Evolutionary conservation across 2,888 invertebrate species (phyloP), one percentile per base, ranked within the genome.

Genomic region (Drosophila rellima): DNA sequence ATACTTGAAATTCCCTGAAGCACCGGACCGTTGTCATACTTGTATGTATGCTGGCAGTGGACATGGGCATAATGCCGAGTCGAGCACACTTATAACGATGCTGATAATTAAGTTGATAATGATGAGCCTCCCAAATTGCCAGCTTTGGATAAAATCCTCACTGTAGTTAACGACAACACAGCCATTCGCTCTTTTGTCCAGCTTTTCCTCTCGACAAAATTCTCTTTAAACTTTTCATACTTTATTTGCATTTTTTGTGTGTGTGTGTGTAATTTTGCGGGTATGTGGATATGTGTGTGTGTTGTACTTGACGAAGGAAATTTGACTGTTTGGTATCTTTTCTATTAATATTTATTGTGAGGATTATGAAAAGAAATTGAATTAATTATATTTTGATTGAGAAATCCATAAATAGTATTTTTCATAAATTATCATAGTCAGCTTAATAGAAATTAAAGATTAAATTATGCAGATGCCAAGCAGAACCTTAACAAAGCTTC

Each of bases 91-190:
- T 56, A 57, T 47, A 66, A 65, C 45, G 59, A 51, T 51, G 63
- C 59, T 37, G 54, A 73, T 69, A 61, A 74, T 74, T 55, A 67
- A 52, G 71, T 47, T 64, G 48, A 72, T 71, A 50, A 67, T 72
- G 57, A 70, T 56, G 45, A 42, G 52, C 50, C 47, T 51, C 10
- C 26, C 45, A 45, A 59, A 52, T 63, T 70, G 48, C 55, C 44
- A 18, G 56, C 18, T 47, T 48, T 51, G 29, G 44, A 56, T 55
- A 33, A 4, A 50, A 15, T 48, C 31, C 39, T 42, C 0, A 2
- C 3, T 42, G 17, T 26, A 45, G 17, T 35, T 37, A 33, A 47
- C 29, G 13, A 35, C 47, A 47, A 23, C 29, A 37, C 31, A 23
- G 2, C 8, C 23, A 33, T 15, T 23, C 20, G 40, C 31, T 26